phyloP scores from a whole-genome alignment of 2,113 vertebrate genomes.

The Scolopax mira region DNA sequence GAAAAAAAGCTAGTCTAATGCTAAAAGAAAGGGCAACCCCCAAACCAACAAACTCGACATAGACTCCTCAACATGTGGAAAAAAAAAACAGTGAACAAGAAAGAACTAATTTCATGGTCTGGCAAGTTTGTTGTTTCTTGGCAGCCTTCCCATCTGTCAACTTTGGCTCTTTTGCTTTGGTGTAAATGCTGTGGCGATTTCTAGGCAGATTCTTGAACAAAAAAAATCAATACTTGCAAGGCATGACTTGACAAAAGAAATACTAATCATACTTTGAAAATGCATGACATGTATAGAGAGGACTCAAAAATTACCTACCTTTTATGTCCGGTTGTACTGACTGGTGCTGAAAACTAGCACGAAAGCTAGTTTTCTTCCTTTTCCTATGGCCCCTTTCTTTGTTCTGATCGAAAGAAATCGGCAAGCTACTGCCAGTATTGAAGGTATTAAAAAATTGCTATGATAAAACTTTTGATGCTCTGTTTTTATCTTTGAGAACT shows the following conservation, averaged over 20 bases:
- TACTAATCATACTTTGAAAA: background rate
- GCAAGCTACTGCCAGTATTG: background rate
- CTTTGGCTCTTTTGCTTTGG: background rate
- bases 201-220: background rate
- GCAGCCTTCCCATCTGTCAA: conserved; percentile 43
- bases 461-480: background rate
- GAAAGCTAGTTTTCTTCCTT: background rate
- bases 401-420: background rate
- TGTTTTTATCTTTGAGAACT: background rate
- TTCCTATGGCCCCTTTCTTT: background rate
- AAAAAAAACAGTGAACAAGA: conserved; percentile 31
- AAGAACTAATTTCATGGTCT: conserved; percentile 71
- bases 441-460: background rate
- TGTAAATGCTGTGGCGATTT: conserved; percentile 1
- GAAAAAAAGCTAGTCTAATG: background rate
- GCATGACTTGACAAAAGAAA: background rate
- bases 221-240: background rate
- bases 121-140: conserved; percentile 45
- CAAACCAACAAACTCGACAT: background rate
- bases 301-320: background rate
- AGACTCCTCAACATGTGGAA: background rate
- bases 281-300: too few species aligned
- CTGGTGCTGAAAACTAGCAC: background rate
- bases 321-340: background rate
- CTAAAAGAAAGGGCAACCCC: background rate